These are phyloP conservation scores for Augiades crinisus DNA, from an alignment of 2,888 invertebrate genomes.

Conservation along the genomic window DNA sequence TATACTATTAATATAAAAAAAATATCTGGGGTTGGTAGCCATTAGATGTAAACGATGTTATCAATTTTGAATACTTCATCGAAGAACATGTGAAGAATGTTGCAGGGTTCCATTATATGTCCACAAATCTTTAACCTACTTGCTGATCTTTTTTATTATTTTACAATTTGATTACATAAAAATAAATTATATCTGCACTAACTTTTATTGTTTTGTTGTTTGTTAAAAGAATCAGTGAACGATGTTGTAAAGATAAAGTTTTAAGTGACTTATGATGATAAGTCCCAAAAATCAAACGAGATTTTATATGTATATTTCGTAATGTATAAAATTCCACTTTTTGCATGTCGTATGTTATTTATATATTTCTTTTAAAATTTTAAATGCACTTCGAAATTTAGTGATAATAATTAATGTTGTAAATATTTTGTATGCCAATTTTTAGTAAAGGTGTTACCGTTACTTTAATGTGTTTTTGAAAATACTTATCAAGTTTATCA, in stretches of 20 bases:
- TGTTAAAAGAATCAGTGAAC: conserved; percentile 2
- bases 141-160: neutral
- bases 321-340: neutral
- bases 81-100: neutral
- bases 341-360: neutral
- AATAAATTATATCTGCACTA: neutral
- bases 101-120: neutral
- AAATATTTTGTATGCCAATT: conserved; percentile 4
- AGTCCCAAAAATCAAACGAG: neutral
- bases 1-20: too few species aligned
- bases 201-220: conserved; percentile 3
- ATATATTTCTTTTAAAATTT: neutral
- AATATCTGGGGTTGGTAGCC: too few species aligned
- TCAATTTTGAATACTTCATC: neutral
- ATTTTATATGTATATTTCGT: neutral
- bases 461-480: neutral
- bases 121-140: neutral
- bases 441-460: neutral
- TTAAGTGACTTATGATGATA: neutral
- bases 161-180: neutral
- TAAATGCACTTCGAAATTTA: neutral
- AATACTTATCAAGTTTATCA: neutral
- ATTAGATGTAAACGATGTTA: too few species aligned
- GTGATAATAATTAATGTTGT: neutral
- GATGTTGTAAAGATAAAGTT: neutral